A percentile compares a stretch with the other conserved stretches of the same genome.
Conservation (phyloP, 2,888 invertebrate genomes). For the Acanthosepion pharaonis region DNA sequence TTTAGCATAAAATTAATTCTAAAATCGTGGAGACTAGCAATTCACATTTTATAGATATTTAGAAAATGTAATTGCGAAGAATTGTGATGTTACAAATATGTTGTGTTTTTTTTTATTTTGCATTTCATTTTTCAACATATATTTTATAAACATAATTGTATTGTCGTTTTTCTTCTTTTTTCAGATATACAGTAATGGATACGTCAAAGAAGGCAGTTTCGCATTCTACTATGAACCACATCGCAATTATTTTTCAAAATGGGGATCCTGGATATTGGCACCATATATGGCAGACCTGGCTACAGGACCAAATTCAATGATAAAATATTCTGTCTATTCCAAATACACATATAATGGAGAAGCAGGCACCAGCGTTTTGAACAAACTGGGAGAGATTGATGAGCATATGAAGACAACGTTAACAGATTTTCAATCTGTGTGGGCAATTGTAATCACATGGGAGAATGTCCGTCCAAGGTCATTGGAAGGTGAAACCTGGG, state of each 20-base stretch:
- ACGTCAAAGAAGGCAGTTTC: background rate
- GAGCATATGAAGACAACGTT: fast-evolving
- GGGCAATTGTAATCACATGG: background rate
- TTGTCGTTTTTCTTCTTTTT: background rate
- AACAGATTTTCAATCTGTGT: background rate
- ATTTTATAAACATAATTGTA: too few species aligned
- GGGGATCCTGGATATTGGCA: background rate
- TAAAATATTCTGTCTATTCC: background rate
- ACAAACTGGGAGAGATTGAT: background rate
- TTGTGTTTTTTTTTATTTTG: too few species aligned
- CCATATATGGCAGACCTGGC: background rate
- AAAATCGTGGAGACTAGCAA: too few species aligned
- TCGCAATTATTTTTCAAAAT: background rate
- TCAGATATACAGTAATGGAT: background rate
- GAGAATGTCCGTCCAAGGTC: background rate
- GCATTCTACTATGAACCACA: background rate
- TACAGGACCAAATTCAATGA: background rate
- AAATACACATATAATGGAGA: background rate
- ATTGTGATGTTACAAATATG: too few species aligned
- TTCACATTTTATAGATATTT: too few species aligned
- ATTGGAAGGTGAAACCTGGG: background rate
- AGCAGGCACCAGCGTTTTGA: fast-evolving
- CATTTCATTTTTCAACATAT: too few species aligned
- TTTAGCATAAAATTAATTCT: too few species aligned
- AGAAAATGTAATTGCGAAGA: too few species aligned